Evolutionary conservation across 2,113 vertebrate species (phyloP).

Genomic region (Potamarius usumacintae): DNA sequence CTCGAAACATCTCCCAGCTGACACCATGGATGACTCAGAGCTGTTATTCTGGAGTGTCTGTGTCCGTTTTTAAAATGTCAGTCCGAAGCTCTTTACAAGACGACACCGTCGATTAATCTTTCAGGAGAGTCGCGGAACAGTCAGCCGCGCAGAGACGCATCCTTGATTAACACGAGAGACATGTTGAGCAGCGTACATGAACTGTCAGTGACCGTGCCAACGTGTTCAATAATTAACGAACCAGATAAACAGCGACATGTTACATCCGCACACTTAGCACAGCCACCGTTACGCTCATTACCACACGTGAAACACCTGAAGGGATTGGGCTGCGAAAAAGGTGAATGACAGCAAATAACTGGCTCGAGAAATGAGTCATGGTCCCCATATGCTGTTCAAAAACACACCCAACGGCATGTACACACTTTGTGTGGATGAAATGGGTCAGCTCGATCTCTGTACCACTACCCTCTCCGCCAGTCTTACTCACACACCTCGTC

Average conservation of each 20-base stretch:
- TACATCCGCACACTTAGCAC: conserved; percentile 57
- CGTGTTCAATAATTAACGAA: conserved; percentile 52
- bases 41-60: conserved; percentile 10
- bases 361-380: neutral
- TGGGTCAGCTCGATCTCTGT: conserved; percentile 62
- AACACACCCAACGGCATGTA: neutral
- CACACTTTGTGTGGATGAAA: conserved; percentile 52
- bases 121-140: neutral
- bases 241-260: conserved; percentile 56
- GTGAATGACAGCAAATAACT: neutral
- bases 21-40: conserved; percentile 8
- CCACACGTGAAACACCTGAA: conserved; percentile 35
- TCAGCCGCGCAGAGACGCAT: neutral
- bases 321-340: neutral
- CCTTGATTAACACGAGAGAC: conserved; percentile 17
- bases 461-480: conserved; percentile 51
- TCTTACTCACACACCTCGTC: conserved; percentile 47
- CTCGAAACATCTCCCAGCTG: neutral
- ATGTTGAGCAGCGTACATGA: neutral
- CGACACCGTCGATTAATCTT: conserved; percentile 13
- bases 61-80: neutral
- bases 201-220: conserved; percentile 30
- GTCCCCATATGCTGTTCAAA: neutral
- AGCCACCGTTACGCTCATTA: conserved; percentile 14
- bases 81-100: neutral